Conservation (phyloP, 2,797 vertebrate species). For the Sebastes iracundus region DNA sequence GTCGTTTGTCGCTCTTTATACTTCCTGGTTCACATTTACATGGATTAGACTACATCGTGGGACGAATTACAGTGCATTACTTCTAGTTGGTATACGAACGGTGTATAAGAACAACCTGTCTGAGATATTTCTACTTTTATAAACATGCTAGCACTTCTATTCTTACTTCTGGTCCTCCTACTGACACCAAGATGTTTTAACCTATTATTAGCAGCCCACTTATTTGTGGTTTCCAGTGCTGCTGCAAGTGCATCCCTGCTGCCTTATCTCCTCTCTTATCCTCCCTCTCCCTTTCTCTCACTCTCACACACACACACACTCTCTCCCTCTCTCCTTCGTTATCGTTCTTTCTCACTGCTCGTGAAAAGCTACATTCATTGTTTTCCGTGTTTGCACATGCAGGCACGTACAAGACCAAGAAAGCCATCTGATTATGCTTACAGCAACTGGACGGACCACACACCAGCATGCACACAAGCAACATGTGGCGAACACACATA, state of each 20-base stretch:
- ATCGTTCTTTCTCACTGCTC: background rate
- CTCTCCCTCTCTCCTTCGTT: background rate
- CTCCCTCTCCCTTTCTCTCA: background rate
- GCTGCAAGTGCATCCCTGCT: background rate
- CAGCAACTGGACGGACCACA: constrained; percentile 63
- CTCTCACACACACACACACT: background rate
- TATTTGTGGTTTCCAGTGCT: background rate
- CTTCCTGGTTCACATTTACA: background rate
- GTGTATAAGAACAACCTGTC: background rate
- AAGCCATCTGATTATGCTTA: constrained; percentile 61
- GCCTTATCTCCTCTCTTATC: background rate
- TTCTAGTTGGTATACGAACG: background rate
- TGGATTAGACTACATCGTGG: background rate
- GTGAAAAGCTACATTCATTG: constrained; percentile 21
- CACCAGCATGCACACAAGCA: constrained; percentile 39
- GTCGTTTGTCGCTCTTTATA: background rate
- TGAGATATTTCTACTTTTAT: background rate
- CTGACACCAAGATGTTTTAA: background rate
- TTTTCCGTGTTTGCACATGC: constrained; percentile 23
- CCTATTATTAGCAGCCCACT: background rate
- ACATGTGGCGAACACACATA: constrained; percentile 43
- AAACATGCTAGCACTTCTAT: background rate
- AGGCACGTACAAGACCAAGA: constrained; percentile 23
- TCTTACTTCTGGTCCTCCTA: background rate
- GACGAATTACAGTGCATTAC: background rate